These are phyloP conservation scores for Archegozetes longisetosus DNA, from an alignment of 1,140 invertebrate genomes.

Conservation along the genomic window DNA sequence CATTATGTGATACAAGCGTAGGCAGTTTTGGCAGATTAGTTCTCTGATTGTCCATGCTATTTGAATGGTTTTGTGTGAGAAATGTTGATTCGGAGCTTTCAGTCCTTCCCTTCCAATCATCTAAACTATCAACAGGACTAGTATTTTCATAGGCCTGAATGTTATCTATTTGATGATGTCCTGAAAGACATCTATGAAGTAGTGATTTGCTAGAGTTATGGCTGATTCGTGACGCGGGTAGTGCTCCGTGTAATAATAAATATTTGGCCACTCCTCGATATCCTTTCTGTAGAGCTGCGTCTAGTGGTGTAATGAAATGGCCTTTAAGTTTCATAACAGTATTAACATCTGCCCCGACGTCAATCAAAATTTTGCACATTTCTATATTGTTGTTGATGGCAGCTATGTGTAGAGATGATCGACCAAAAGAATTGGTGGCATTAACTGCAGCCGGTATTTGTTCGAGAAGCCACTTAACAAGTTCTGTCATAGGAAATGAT, in stretches of 20 bases:
- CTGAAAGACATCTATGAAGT: conserved; percentile 13
- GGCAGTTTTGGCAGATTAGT: neutral
- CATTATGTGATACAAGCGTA: neutral
- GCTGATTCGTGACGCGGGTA: conserved; percentile 49
- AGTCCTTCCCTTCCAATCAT: neutral
- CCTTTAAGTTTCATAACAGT: conserved; percentile 51
- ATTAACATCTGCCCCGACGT: conserved; percentile 62
- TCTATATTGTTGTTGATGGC: conserved; percentile 85
- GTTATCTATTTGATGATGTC: conserved; percentile 5
- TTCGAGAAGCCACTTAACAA: conserved; percentile 52
- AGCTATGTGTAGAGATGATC: conserved; percentile 81
- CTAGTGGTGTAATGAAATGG: conserved; percentile 51
- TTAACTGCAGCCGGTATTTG: conserved; percentile 67
- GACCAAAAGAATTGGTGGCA: conserved; percentile 75
- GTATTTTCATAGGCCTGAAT: neutral
- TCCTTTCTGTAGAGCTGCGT: conserved; percentile 68
- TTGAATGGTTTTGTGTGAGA: neutral
- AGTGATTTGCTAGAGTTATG: conserved; percentile 24
- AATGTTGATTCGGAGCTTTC: neutral
- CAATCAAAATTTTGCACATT: conserved; percentile 72
- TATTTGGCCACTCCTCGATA: conserved; percentile 79
- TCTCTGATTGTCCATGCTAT: neutral
- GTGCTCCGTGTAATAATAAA: conserved; percentile 71
- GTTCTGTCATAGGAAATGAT: conserved; percentile 12
- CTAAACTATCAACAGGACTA: neutral